Conservation (phyloP, 1,140 invertebrate species). For the Cecropterus lyciades region DNA sequence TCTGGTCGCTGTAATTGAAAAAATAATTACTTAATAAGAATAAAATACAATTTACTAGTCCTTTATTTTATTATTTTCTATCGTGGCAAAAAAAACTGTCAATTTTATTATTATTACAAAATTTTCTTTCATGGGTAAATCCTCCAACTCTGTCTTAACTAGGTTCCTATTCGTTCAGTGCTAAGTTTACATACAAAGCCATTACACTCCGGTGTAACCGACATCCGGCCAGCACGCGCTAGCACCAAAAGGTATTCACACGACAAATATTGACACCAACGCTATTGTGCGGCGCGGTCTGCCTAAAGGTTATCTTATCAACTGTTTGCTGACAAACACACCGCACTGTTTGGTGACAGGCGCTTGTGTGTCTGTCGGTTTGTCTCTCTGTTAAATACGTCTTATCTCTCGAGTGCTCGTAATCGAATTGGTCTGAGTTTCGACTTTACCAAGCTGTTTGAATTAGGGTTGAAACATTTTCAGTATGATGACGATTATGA, state of each 20-base stretch:
- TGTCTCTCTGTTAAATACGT: constrained; percentile 53
- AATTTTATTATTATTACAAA: too few species aligned
- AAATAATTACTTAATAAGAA: too few species aligned
- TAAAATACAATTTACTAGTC: too few species aligned
- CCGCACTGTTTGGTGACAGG: constrained; percentile 74
- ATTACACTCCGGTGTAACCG: constrained; percentile 56
- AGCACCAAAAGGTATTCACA: constrained; percentile 72
- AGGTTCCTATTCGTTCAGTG: not conserved
- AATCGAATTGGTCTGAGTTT: constrained; percentile 65
- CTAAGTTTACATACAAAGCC: not conserved
- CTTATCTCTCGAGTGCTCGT: constrained; percentile 61
- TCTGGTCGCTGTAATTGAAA: too few species aligned
- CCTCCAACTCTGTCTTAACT: too few species aligned
- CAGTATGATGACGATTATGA: too few species aligned
- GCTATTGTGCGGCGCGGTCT: constrained; percentile 78
- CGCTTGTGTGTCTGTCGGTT: constrained; percentile 76
- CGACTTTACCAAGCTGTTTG: not conserved
- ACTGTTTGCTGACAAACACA: constrained; percentile 66
- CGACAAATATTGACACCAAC: constrained; percentile 74
- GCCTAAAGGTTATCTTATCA: constrained; percentile 80
- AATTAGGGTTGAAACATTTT: constrained; percentile 26
- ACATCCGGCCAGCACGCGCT: constrained; percentile 56
- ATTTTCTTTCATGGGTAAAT: too few species aligned
- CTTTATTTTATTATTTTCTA: too few species aligned
- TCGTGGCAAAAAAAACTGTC: too few species aligned